phyloP scores from a whole-genome alignment of 2,113 vertebrate genomes.

The Triplophysa dalaica region DNA sequence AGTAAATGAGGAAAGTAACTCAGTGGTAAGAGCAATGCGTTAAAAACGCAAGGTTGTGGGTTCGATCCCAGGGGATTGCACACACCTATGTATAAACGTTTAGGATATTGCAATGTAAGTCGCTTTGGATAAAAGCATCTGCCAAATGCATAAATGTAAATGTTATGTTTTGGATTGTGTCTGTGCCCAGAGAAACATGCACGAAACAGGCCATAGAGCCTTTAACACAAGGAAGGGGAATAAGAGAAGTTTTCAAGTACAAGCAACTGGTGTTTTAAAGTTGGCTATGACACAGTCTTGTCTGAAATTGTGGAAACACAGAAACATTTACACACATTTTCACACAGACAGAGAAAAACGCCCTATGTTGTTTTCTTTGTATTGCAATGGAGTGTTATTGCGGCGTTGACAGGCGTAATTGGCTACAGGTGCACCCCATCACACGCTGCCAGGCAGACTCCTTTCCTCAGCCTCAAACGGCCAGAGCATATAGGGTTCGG shows the following conservation, averaged over 20 bases:
- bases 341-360: conserved; percentile 2
- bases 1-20: background rate
- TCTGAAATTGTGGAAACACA: conserved; percentile 3
- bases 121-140: too few relatives aligned
- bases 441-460: background rate
- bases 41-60: too few relatives aligned
- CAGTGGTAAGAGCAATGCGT: too few relatives aligned
- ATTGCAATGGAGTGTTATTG: background rate
- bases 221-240: conserved; percentile 1
- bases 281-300: background rate
- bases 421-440: conserved; percentile 16
- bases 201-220: background rate
- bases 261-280: conserved; percentile 1
- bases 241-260: background rate
- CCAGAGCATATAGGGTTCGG: background rate
- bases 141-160: too few relatives aligned
- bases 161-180: background rate
- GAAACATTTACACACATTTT: background rate
- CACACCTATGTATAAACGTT: too few relatives aligned
- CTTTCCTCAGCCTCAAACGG: background rate
- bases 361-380: background rate
- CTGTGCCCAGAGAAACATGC: background rate
- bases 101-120: too few relatives aligned
- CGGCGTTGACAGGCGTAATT: background rate
- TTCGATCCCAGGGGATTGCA: too few relatives aligned